Evolutionary conservation across 2,888 invertebrate genomes (phyloP).

Genomic region (Oscheius onirici): DNA sequence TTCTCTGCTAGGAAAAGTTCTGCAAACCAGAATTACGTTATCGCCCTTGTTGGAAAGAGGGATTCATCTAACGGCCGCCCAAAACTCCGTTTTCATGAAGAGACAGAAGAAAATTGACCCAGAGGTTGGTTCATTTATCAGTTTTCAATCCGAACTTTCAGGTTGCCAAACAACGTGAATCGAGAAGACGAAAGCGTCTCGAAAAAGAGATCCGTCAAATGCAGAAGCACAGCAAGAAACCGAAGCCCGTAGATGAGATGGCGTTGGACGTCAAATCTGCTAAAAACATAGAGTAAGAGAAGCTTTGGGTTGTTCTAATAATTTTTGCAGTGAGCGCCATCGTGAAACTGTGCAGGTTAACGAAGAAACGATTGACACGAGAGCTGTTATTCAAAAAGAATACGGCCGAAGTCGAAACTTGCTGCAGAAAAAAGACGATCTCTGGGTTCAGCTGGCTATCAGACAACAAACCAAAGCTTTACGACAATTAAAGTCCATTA

Average conservation of each 20-base stretch:
- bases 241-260: conserved; percentile 89
- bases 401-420: conserved; percentile 47
- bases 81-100: conserved; percentile 64
- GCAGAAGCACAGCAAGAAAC: conserved; percentile 83
- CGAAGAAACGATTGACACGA: conserved; percentile 76
- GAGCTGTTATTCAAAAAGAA: conserved; percentile 56
- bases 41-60: neutral
- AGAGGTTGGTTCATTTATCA: conserved; percentile 43
- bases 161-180: conserved; percentile 83
- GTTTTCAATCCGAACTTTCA: conserved; percentile 20
- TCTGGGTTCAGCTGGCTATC: conserved; percentile 80
- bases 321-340: conserved; percentile 66
- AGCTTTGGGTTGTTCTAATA: conserved; percentile 3
- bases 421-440: conserved; percentile 75
- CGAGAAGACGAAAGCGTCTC: conserved; percentile 83
- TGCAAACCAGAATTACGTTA: neutral
- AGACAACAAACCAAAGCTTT: conserved; percentile 83
- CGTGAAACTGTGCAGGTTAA: conserved; percentile 70
- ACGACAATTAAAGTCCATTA: conserved; percentile 82
- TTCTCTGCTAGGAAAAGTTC: neutral
- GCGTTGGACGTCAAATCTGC: conserved; percentile 74
- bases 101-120: conserved; percentile 69
- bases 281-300: conserved; percentile 61
- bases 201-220: conserved; percentile 83
- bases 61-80: conserved; percentile 15